These are phyloP conservation scores for Nasua narica DNA, from an alignment of 2,797 vertebrate genomes.

Conservation along the genomic window DNA sequence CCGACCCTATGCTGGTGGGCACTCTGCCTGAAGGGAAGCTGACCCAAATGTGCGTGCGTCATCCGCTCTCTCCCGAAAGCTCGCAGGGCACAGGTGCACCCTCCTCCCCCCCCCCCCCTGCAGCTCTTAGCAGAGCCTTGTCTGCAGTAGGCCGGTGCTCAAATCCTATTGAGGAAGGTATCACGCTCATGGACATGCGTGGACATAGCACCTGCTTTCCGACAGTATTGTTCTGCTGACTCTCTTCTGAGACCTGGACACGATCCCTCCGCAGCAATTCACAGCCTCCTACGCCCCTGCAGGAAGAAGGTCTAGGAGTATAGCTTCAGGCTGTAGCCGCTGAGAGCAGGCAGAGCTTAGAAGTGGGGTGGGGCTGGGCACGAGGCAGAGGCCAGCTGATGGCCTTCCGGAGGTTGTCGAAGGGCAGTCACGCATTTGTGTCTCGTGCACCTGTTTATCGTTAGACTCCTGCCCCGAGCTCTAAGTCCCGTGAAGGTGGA, in stretches of 20 bases:
- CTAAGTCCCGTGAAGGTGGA: background rate
- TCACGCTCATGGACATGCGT: fast-evolving
- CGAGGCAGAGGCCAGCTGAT: fast-evolving
- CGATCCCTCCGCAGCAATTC: background rate
- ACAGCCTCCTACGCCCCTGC: no score
- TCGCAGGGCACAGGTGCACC: background rate
- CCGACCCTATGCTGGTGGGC: background rate
- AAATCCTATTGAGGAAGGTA: fast-evolving
- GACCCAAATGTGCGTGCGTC: background rate
- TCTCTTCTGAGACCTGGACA: background rate
- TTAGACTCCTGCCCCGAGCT: background rate
- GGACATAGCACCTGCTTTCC: background rate
- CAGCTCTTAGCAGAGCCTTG: background rate
- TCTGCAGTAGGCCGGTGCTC: fast-evolving
- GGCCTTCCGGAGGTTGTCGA: background rate
- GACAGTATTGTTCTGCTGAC: background rate
- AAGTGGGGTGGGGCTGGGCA: background rate
- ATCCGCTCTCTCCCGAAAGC: background rate
- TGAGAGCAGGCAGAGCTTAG: background rate
- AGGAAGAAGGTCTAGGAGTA: background rate
- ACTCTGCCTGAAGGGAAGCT: background rate
- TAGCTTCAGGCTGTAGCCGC: background rate
- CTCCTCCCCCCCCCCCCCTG: no score
- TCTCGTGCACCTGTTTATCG: fast-evolving
- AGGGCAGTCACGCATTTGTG: background rate